Percentiles rank a stretch among this genome's conserved stretches.
Evolutionary conservation across 2,113 vertebrate species (phyloP).

Genomic region (Seriola aureovittata): DNA sequence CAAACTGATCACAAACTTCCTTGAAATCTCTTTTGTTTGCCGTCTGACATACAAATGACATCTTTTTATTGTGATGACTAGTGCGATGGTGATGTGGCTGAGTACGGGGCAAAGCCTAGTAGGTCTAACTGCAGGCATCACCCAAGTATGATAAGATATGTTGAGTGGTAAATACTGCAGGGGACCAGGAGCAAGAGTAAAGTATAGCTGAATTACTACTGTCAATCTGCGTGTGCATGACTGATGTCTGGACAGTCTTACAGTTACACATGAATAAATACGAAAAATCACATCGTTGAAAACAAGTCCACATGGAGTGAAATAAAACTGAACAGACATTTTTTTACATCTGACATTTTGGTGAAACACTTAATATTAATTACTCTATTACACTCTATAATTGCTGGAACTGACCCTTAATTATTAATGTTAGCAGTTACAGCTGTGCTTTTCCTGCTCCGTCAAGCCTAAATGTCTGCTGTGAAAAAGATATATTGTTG

Average conservation of each 20-base stretch:
- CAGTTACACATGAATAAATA: no score
- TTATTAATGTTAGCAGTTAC: neutral
- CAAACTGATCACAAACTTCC: neutral
- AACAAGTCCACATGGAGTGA: neutral
- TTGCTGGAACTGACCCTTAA: neutral
- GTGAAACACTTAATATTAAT: neutral
- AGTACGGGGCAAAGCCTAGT: slow-evolving; percentile 28
- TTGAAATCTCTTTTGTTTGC: neutral
- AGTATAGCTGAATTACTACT: neutral
- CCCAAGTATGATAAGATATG: slow-evolving; percentile 2
- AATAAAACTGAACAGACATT: neutral
- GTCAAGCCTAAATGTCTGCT: no score
- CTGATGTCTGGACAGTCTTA: neutral
- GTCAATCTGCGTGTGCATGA: neutral
- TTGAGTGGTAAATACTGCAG: neutral
- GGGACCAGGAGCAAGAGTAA: neutral
- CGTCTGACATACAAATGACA: neutral
- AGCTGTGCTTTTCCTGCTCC: no score
- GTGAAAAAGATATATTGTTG: no score
- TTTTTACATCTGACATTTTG: neutral
- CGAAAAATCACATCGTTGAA: neutral
- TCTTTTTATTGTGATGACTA: neutral
- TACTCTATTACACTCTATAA: neutral
- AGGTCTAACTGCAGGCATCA: neutral
- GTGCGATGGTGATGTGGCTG: neutral